phyloP scores from a whole-genome alignment of 1,140 invertebrate genomes.

The Matsumurasca onukii region DNA sequence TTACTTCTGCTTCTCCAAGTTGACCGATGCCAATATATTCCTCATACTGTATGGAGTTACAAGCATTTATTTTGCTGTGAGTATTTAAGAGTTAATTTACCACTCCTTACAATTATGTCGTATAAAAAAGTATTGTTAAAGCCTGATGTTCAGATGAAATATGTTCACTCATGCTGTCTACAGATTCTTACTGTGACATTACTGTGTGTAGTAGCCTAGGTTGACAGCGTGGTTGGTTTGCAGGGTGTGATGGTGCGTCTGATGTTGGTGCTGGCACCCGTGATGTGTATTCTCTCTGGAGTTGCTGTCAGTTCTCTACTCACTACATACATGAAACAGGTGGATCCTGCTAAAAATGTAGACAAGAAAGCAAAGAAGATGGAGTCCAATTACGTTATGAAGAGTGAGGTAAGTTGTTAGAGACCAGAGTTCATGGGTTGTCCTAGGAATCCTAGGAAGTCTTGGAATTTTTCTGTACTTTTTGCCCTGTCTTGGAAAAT shows the following conservation, averaged over 20 bases:
- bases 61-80: constrained; percentile 97
- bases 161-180: no score
- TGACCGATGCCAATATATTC: constrained; percentile 96
- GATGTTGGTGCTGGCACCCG: constrained; percentile 95
- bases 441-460: no score
- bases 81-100: no score
- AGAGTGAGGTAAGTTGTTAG: constrained; percentile 76
- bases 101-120: background rate
- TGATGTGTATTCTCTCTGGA: constrained; percentile 96
- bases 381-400: constrained; percentile 81
- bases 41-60: constrained; percentile 96
- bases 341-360: constrained; percentile 58
- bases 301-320: constrained; percentile 90
- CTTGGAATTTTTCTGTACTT: no score
- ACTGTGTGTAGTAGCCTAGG: no score
- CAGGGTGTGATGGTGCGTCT: constrained; percentile 98
- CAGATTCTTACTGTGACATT: no score
- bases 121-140: no score
- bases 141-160: no score
- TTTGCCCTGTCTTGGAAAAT: no score
- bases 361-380: constrained; percentile 71
- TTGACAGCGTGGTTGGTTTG: no score
- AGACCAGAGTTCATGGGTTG: no score
- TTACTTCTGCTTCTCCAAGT: constrained; percentile 92
- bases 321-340: constrained; percentile 87